phyloP scores from a whole-genome alignment of 1,140 invertebrate species.

The Meloidogyne floridensis region DNA sequence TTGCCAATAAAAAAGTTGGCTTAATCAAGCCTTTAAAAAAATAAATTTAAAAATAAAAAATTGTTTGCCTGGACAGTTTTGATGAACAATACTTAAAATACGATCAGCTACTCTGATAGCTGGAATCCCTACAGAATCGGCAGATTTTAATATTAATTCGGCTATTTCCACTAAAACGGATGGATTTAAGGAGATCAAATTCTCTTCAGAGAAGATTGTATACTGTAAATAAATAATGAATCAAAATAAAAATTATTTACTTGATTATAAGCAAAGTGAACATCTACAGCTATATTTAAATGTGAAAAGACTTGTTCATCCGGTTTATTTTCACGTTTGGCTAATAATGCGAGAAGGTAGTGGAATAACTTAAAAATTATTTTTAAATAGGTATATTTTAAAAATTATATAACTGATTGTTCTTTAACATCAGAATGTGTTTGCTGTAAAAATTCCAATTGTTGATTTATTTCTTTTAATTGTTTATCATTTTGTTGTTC shows the following conservation, averaged over 20 bases:
- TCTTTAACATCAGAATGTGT: slow-evolving; percentile 42
- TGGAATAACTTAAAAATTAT: slow-evolving; percentile 24
- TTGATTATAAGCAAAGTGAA: slow-evolving; percentile 37
- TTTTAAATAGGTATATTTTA: not conserved
- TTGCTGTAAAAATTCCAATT: slow-evolving; percentile 46
- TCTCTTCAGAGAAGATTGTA: slow-evolving; percentile 76
- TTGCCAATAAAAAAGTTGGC: slow-evolving; percentile 77
- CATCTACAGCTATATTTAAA: slow-evolving; percentile 32
- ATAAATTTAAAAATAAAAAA: not conserved
- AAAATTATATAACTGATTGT: slow-evolving; percentile 24
- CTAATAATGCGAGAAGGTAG: slow-evolving; percentile 35
- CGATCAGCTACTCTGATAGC: slow-evolving; percentile 71
- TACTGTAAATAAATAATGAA: slow-evolving; percentile 64
- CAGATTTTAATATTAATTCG: slow-evolving; percentile 77
- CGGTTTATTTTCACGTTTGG: slow-evolving; percentile 18
- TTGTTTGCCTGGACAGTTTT: slow-evolving; percentile 77
- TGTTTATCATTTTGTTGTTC: slow-evolving; percentile 35
- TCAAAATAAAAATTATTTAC: slow-evolving; percentile 2
- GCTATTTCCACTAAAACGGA: slow-evolving; percentile 81
- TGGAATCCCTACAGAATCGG: slow-evolving; percentile 68
- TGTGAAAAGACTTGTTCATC: slow-evolving; percentile 15
- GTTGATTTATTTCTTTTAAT: slow-evolving; percentile 41
- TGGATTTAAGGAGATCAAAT: slow-evolving; percentile 79
- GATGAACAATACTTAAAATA: slow-evolving; percentile 76
- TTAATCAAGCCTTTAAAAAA: slow-evolving; percentile 69